phyloP scores from a whole-genome alignment of 1,140 invertebrate species.

The Pseudobourletiella spinata region DNA sequence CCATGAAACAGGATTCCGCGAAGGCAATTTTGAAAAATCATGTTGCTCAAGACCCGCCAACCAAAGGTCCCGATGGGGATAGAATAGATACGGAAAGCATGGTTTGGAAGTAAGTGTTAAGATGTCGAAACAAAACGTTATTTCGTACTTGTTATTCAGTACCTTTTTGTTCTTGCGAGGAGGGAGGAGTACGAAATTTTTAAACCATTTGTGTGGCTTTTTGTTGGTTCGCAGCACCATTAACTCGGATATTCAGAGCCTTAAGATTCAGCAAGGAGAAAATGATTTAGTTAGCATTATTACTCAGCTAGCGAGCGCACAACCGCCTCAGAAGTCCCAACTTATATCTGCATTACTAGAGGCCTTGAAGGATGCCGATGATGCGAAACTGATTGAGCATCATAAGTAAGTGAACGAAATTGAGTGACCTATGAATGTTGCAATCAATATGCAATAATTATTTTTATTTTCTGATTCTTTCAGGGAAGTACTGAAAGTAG shows the following conservation, averaged over 20 bases:
- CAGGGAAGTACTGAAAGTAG: slow-evolving; percentile 33
- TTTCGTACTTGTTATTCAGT: not conserved
- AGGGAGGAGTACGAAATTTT: no score
- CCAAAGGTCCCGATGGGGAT: slow-evolving; percentile 13
- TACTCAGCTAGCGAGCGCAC: slow-evolving; percentile 19
- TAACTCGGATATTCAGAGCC: slow-evolving; percentile 28
- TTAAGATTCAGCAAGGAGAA: slow-evolving; percentile 17
- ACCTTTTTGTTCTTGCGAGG: no score
- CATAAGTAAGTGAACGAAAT: slow-evolving; percentile 26
- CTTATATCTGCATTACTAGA: slow-evolving; percentile 13
- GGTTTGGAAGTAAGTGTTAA: slow-evolving; percentile 21
- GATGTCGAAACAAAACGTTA: not conserved
- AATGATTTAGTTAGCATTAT: slow-evolving; percentile 18
- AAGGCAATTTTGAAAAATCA: slow-evolving; percentile 32
- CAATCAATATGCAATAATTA: not conserved
- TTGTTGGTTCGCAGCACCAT: slow-evolving; percentile 28
- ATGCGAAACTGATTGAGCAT: slow-evolving; percentile 30
- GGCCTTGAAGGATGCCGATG: slow-evolving; percentile 22
- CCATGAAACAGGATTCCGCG: slow-evolving; percentile 33
- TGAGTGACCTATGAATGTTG: not conserved
- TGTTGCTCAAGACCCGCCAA: slow-evolving; percentile 13
- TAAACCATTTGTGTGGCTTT: not conserved
- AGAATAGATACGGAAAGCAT: slow-evolving; percentile 12
- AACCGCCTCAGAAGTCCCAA: slow-evolving; percentile 9
- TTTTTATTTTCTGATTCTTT: not conserved